These are phyloP conservation scores for Tethea ocularis DNA, from an alignment of 2,888 invertebrate genomes.

Conservation along the genomic window DNA sequence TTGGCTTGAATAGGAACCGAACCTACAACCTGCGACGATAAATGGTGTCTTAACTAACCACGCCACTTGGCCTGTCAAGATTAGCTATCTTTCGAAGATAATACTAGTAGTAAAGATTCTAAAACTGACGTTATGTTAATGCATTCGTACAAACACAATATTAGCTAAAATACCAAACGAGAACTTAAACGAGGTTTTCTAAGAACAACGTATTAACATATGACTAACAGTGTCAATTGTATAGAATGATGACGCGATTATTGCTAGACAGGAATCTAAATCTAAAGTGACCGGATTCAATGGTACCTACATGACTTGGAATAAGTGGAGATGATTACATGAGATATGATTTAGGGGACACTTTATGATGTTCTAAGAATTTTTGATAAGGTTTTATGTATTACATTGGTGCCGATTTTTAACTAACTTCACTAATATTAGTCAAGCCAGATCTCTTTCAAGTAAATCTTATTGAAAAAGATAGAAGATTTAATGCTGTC, in stretches of 20 bases:
- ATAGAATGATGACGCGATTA: neutral
- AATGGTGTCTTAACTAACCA: no score
- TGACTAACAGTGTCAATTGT: neutral
- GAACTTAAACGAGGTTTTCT: neutral
- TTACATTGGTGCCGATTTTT: no score
- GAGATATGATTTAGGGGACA: neutral
- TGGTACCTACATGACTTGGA: neutral
- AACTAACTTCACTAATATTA: no score
- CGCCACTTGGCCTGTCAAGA: no score
- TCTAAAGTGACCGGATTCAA: slow-evolving; percentile 3
- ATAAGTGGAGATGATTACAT: neutral
- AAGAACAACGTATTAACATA: neutral
- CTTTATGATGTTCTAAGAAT: neutral
- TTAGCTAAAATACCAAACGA: neutral
- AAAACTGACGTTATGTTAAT: neutral
- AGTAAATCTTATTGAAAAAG: no score
- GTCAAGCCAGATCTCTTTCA: no score
- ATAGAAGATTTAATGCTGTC: no score
- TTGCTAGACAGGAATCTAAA: neutral
- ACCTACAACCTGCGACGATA: no score
- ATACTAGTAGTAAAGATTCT: no score
- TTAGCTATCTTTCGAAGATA: no score
- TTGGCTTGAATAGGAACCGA: no score
- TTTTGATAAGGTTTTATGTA: neutral
- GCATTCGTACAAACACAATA: neutral